A percentile compares a stretch with the other conserved stretches of the same genome.
Conservation (phyloP, 1,140 invertebrate genomes). For the Papilio dardanus region DNA sequence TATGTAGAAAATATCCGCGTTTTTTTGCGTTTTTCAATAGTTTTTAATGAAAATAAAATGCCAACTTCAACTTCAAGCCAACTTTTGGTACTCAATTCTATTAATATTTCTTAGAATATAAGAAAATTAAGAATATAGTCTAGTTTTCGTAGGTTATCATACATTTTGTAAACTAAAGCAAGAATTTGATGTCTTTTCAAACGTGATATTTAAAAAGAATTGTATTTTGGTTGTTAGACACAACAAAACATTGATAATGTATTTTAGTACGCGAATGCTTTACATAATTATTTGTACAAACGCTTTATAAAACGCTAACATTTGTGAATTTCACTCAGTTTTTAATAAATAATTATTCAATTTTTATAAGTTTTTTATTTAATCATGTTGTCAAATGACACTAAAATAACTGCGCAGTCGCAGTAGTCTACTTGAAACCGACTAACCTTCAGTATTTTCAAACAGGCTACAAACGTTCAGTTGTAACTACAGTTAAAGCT, state of each 20-base stretch:
- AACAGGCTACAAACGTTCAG: too few relatives aligned
- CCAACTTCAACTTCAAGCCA: background rate
- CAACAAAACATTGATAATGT: background rate
- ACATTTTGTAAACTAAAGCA: background rate
- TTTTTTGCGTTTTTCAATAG: background rate
- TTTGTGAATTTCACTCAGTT: constrained; percentile 56
- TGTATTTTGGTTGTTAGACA: background rate
- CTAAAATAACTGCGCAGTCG: too few relatives aligned
- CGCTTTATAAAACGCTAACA: constrained; percentile 64
- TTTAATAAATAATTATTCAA: constrained; percentile 59
- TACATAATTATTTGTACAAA: constrained; percentile 52
- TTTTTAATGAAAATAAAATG: background rate
- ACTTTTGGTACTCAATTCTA: background rate
- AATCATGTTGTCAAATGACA: too few relatives aligned
- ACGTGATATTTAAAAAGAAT: background rate
- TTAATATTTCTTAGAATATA: constrained; percentile 1
- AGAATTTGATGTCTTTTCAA: background rate
- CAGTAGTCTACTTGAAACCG: too few relatives aligned
- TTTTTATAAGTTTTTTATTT: constrained; percentile 52
- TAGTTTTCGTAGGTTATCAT: background rate
- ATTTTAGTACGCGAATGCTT: background rate
- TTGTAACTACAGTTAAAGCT: too few relatives aligned
- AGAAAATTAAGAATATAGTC: constrained; percentile 9
- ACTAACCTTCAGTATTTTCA: too few relatives aligned
- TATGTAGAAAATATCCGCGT: background rate